Evolutionary conservation across 2,797 vertebrate genomes (phyloP), one percentile per base, ranked within the genome.

Genomic region (Micromesistius poutassou): DNA sequence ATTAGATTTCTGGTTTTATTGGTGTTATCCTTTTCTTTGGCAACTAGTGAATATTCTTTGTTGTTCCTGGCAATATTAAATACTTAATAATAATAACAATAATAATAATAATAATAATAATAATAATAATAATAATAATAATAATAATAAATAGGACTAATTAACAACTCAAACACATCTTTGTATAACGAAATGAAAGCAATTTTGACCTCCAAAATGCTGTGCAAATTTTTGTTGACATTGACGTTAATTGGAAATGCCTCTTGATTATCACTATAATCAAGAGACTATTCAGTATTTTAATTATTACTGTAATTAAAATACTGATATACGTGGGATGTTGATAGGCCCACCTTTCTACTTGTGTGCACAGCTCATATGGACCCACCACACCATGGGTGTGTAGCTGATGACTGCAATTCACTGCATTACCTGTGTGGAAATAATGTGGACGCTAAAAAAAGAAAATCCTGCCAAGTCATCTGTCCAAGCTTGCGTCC

Each of bases 381-480:
- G 46, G 46, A 50, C 14, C 14, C 16, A 22, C 46, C 40, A 9
- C 40, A 42, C 14, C 19, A 22, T 19, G 16, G 46, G 46, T 19
- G 46, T 55, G 46, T 22, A 6, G 46, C 46, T 55, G 42, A 46
- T 46, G 42, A 46, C 9, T 46, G 40, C 42, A 46, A 46, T 13
- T 46, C 42, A 46, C 19, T 16, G 46, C 46, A 19, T 55, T 55
- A 55, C 46, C 46, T 90, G 89, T 86, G 90, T 87, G 80, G 79
- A 85, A 91, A 87, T 84, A 88, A 88, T 88, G 83, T 78, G 82
- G 86, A 87, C 76, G 80, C 83, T 77, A 79, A 85, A 31, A 80
- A 84, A 88, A 83, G 85, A 7, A 87, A 89, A 82, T 83, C 77
- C 85, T 82, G 86, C 85, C 82, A 72, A 80, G 85, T 87, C 81